Evolutionary conservation across 2,797 vertebrate species (phyloP).

Genomic region (Xenentodon cancila): DNA sequence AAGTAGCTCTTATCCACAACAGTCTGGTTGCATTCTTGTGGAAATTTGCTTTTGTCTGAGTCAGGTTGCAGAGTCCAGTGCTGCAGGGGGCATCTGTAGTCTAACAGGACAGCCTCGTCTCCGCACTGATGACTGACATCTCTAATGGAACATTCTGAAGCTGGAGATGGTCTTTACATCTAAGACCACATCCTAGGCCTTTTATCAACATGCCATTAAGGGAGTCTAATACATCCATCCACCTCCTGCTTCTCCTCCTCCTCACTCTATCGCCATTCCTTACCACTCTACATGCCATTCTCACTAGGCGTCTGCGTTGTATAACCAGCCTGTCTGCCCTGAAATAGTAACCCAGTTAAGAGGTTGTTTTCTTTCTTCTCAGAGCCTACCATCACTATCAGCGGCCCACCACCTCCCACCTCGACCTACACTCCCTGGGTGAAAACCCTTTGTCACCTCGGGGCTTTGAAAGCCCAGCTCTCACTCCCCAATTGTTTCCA

Average conservation of each 20-base stretch:
- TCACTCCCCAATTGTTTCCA: conserved; percentile 83
- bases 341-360: conserved; percentile 84
- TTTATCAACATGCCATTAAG: conserved; percentile 78
- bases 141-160: conserved; percentile 70
- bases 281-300: conserved; percentile 65
- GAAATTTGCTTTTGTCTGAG: conserved; percentile 42
- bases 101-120: conserved; percentile 42
- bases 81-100: conserved; percentile 51
- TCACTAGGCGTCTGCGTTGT: conserved; percentile 73
- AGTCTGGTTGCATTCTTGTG: conserved; percentile 17
- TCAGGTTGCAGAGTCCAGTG: conserved; percentile 40
- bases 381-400: conserved; percentile 59
- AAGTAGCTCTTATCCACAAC: conserved; percentile 17
- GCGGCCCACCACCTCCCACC: conserved; percentile 58
- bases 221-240: conserved; percentile 72
- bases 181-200: conserved; percentile 64
- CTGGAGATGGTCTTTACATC: conserved; percentile 66
- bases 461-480: conserved; percentile 79
- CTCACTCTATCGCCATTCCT: conserved; percentile 65
- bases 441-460: conserved; percentile 83
- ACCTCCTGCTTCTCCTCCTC: conserved; percentile 60
- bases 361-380: conserved; percentile 65
- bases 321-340: conserved; percentile 78
- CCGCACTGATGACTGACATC: conserved; percentile 56
- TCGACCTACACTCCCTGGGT: conserved; percentile 68